These are phyloP conservation scores for Apamea monoglypha DNA, from an alignment of 2,888 invertebrate genomes.

Conservation along the genomic window DNA sequence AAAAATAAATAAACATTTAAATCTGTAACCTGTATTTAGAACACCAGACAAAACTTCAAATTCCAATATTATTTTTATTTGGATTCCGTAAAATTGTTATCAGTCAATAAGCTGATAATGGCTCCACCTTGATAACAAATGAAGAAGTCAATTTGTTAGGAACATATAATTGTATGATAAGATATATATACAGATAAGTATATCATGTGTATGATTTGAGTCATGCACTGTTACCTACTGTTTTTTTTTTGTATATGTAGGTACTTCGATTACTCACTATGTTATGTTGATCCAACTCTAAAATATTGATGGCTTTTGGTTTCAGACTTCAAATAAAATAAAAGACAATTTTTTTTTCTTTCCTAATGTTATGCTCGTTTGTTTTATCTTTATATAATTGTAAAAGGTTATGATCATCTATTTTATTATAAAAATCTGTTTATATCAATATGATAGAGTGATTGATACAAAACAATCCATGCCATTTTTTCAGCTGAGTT, in stretches of 20 bases:
- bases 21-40: neutral
- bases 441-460: neutral
- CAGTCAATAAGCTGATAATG: constrained; percentile 53
- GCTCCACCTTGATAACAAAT: constrained; percentile 51
- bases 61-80: constrained; percentile 4
- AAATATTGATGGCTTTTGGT: neutral
- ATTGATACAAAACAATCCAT: neutral
- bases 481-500: neutral
- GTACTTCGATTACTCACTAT: neutral
- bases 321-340: neutral
- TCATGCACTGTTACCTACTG: constrained; percentile 38
- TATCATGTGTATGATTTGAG: constrained; percentile 36
- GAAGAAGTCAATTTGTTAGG: constrained; percentile 53
- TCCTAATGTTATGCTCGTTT: neutral
- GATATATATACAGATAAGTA: constrained; percentile 37
- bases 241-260: neutral
- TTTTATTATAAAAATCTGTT: neutral
- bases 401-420: neutral
- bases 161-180: constrained; percentile 61
- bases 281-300: constrained; percentile 9
- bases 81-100: constrained; percentile 45
- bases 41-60: neutral
- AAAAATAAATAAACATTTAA: neutral
- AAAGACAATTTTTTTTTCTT: neutral
- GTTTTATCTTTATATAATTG: neutral